A percentile compares a stretch with the other conserved stretches of the same genome.
phyloP scores from a whole-genome alignment of 2,797 vertebrate genomes.

The Takifugu ocellatus region DNA sequence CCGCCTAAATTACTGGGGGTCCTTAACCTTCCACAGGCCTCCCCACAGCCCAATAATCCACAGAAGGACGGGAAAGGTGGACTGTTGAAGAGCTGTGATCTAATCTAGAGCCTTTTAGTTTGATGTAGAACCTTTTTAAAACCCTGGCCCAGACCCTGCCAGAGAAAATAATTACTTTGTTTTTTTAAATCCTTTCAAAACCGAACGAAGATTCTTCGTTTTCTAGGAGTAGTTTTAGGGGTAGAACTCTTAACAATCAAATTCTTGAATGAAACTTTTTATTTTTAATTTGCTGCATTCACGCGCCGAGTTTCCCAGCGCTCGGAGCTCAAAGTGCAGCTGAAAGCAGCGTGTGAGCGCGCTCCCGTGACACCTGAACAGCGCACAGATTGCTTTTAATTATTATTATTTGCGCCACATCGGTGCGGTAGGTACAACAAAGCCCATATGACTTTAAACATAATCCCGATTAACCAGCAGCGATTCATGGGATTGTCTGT shows the following conservation, averaged over 20 bases:
- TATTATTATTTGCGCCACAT: background rate
- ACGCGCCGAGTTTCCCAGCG: background rate
- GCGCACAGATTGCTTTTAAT: background rate
- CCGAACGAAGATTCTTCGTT: background rate
- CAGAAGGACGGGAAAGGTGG: background rate
- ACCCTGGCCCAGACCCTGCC: background rate
- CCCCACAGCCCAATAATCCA: slow-evolving; percentile 3
- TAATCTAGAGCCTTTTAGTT: background rate
- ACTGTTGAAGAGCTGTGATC: background rate
- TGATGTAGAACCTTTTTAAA: background rate
- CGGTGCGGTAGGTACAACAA: slow-evolving; percentile 24
- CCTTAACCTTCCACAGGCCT: slow-evolving; percentile 4
- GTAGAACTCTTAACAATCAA: too few relatives aligned
- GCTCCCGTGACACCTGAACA: slow-evolving; percentile 25
- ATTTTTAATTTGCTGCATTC: too few relatives aligned
- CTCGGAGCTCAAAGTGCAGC: slow-evolving; percentile 47
- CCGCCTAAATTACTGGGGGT: slow-evolving; percentile 12
- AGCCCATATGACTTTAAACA: slow-evolving; percentile 51
- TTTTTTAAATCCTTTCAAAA: background rate
- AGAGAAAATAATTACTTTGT: background rate
- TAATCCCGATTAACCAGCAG: slow-evolving; percentile 58
- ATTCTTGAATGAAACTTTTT: too few relatives aligned
- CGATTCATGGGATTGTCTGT: slow-evolving; percentile 54
- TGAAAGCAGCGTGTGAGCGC: background rate
- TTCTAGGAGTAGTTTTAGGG: background rate